Conservation (phyloP, 2,888 invertebrate species). For the Drosophila imparisetae region DNA sequence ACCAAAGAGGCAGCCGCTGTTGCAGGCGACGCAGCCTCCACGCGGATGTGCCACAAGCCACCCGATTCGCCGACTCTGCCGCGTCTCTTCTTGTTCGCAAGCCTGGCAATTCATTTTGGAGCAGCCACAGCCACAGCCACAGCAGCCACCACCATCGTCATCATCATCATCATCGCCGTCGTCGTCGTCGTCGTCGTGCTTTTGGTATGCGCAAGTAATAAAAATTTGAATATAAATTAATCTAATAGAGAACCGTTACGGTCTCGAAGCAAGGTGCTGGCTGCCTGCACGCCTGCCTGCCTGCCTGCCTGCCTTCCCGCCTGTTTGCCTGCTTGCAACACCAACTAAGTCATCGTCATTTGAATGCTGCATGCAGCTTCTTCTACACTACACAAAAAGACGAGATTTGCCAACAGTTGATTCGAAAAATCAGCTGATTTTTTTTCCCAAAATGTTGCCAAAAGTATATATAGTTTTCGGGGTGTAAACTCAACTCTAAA, state of each 20-base stretch:
- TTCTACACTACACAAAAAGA: slow-evolving; percentile 11
- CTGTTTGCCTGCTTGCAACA: slow-evolving; percentile 44
- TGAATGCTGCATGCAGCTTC: slow-evolving; percentile 56
- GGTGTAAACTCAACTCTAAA: not conserved
- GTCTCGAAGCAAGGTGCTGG: slow-evolving; percentile 74
- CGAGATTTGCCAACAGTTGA: not conserved
- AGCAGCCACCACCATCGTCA: slow-evolving; percentile 24
- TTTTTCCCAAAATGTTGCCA: not conserved
- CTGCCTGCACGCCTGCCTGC: slow-evolving; percentile 18
- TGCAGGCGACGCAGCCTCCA: slow-evolving; percentile 34
- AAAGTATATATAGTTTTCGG: not conserved
- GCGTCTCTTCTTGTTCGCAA: not conserved
- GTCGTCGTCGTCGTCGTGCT: slow-evolving; percentile 26
- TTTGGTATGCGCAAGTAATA: slow-evolving; percentile 80
- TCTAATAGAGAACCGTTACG: slow-evolving; percentile 82
- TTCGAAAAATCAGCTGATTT: not conserved
- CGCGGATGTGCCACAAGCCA: slow-evolving; percentile 54
- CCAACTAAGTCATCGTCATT: slow-evolving; percentile 77
- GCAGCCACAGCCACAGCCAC: slow-evolving; percentile 45
- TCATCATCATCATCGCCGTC: not conserved
- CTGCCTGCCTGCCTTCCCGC: slow-evolving; percentile 6
- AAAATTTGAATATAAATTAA: slow-evolving; percentile 84
- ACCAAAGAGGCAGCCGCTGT: slow-evolving; percentile 9
- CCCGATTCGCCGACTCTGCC: not conserved
- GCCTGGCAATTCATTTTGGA: slow-evolving; percentile 76